Evolutionary conservation across 2,888 invertebrate genomes (phyloP).

Genomic region (Trichacis sp.): DNA sequence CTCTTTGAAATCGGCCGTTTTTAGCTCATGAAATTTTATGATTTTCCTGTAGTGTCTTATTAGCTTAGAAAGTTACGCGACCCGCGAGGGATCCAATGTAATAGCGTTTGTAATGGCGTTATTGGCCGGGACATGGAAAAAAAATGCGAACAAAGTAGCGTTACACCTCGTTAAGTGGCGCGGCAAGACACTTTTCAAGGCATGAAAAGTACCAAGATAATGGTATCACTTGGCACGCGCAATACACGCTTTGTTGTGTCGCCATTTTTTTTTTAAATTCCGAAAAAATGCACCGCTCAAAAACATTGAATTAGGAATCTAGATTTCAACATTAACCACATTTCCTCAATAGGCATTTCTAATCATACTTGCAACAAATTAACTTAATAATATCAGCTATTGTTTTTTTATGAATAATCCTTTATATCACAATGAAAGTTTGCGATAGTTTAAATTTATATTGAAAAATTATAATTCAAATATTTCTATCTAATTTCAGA

Average conservation of each 20-base stretch:
- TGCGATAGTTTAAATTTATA: too few relatives aligned
- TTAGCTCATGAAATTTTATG: slow-evolving; percentile 6
- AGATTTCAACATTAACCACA: too few relatives aligned
- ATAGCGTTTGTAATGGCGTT: not conserved
- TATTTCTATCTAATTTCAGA: too few relatives aligned
- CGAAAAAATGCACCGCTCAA: too few relatives aligned
- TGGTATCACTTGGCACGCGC: slow-evolving; percentile 1
- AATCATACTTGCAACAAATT: too few relatives aligned
- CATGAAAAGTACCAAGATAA: not conserved
- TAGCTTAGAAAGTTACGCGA: slow-evolving; percentile 9
- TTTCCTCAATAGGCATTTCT: too few relatives aligned
- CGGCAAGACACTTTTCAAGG: not conserved
- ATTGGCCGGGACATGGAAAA: not conserved
- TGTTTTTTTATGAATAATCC: too few relatives aligned
- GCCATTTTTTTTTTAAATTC: not conserved
- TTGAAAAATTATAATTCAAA: too few relatives aligned
- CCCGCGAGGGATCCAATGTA: not conserved
- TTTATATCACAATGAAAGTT: too few relatives aligned
- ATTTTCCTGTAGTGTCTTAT: slow-evolving; percentile 6
- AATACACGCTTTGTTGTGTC: not conserved
- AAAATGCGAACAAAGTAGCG: not conserved
- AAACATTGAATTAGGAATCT: too few relatives aligned
- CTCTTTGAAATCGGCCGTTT: not conserved
- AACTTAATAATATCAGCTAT: too few relatives aligned
- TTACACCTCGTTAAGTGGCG: slow-evolving; percentile 1